A percentile compares a stretch with the other conserved stretches of the same genome.
Evolutionary conservation across 2,888 invertebrate genomes (phyloP).

Genomic region (Agrotis puta): DNA sequence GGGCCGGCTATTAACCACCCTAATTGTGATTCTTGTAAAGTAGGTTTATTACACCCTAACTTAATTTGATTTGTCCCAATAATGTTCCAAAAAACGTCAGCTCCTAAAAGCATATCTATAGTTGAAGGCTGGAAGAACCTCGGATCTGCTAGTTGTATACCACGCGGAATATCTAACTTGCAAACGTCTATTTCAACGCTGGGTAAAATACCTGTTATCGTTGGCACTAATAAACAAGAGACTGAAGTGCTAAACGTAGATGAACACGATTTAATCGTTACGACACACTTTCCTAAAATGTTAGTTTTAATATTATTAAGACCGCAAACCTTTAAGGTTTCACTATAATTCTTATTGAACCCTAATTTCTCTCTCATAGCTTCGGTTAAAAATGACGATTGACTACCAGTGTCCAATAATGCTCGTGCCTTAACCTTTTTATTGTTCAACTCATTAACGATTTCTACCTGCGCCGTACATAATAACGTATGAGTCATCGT

Average conservation of each 20-base stretch:
- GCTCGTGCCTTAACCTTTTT: slow-evolving; percentile 18
- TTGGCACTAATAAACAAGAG: slow-evolving; percentile 18
- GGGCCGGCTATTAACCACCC: slow-evolving; percentile 9
- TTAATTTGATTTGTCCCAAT: slow-evolving; percentile 24
- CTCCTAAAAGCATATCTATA: slow-evolving; percentile 45
- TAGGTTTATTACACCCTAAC: slow-evolving; percentile 1
- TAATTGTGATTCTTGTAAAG: slow-evolving; percentile 6
- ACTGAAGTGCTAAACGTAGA: slow-evolving; percentile 9
- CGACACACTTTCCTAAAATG: slow-evolving; percentile 33
- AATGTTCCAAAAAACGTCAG: slow-evolving; percentile 47
- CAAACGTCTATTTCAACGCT: slow-evolving; percentile 7
- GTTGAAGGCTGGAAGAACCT: slow-evolving; percentile 31
- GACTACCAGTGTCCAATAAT: slow-evolving; percentile 22
- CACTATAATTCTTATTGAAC: slow-evolving; percentile 23
- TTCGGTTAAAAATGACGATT: slow-evolving; percentile 24
- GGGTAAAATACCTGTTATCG: slow-evolving; percentile 28
- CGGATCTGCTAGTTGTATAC: slow-evolving; percentile 42
- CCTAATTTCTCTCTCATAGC: slow-evolving; percentile 27
- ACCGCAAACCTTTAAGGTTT: slow-evolving; percentile 25
- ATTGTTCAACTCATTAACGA: not conserved
- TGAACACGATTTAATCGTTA: slow-evolving; percentile 17
- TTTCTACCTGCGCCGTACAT: not conserved
- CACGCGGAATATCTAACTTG: slow-evolving; percentile 23
- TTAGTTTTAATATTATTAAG: slow-evolving; percentile 32
- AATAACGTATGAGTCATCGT: slow-evolving; percentile 3